Evolutionary conservation across 1,140 invertebrate species (phyloP).

Genomic region (Oreohelix idahoensis): DNA sequence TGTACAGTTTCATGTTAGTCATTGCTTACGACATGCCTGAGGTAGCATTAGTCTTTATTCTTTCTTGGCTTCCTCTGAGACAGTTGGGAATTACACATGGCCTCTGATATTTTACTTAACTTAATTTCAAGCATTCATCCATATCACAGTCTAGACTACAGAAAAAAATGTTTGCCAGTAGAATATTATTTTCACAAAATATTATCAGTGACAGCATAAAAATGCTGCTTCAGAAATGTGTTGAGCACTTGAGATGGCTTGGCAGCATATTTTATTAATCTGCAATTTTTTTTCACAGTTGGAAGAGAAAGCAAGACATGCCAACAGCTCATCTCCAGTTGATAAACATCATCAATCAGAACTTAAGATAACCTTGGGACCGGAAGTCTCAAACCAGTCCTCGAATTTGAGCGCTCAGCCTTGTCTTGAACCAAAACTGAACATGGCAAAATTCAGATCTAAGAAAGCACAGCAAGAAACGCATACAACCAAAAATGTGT

Average conservation of each 20-base stretch:
- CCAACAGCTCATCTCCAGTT: conserved; percentile 31
- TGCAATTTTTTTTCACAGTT: conserved; percentile 45
- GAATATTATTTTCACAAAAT: no score
- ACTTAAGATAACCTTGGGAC: background rate
- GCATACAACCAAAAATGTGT: background rate
- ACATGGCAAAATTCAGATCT: conserved; percentile 9
- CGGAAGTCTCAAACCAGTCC: background rate
- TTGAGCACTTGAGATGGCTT: background rate
- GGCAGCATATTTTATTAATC: background rate
- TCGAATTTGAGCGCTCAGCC: background rate
- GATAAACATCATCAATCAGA: conserved; percentile 9
- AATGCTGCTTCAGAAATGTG: background rate
- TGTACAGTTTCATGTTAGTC: no score
- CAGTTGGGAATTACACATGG: no score
- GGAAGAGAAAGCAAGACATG: conserved; percentile 58
- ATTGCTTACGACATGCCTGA: no score
- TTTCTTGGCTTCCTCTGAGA: no score
- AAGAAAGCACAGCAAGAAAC: background rate
- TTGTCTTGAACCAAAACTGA: background rate
- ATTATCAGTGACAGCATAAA: no score
- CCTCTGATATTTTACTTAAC: no score
- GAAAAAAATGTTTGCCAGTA: no score
- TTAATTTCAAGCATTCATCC: no score
- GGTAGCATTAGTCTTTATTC: no score
- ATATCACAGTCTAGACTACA: no score